These are phyloP conservation scores for Limnothrissa miodon DNA, from an alignment of 2,113 vertebrate genomes.

Conservation along the genomic window DNA sequence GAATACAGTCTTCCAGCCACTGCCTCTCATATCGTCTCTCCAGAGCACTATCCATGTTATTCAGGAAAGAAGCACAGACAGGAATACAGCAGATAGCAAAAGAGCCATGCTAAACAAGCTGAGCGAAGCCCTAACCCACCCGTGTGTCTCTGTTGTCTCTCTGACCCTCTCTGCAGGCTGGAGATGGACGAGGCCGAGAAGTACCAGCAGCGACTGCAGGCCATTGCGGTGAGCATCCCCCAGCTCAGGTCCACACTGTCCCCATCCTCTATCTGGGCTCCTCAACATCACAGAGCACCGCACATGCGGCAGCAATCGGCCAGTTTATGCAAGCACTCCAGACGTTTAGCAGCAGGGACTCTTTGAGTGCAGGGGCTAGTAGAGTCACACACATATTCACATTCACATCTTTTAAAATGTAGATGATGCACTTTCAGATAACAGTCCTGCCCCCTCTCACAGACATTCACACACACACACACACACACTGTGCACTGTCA, in stretches of 20 bases:
- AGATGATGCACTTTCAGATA: no score
- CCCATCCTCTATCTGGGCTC: background rate
- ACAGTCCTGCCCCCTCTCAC: background rate
- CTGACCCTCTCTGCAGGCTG: slow-evolving; percentile 54
- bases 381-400: background rate
- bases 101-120: no score
- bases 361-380: background rate
- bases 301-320: background rate
- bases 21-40: no score
- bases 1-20: background rate
- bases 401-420: background rate
- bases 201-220: slow-evolving; percentile 74
- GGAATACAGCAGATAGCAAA: no score
- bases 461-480: background rate
- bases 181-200: slow-evolving; percentile 75
- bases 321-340: background rate
- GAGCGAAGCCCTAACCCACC: background rate
- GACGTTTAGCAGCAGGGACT: background rate
- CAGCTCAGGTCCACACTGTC: background rate
- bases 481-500: background rate
- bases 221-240: slow-evolving; percentile 70
- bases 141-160: background rate
- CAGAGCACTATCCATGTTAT: no score
- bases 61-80: no score
- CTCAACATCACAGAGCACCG: background rate